These are phyloP conservation scores for Synergus japonicus DNA, from an alignment of 2,888 invertebrate species.

Conservation along the genomic window DNA sequence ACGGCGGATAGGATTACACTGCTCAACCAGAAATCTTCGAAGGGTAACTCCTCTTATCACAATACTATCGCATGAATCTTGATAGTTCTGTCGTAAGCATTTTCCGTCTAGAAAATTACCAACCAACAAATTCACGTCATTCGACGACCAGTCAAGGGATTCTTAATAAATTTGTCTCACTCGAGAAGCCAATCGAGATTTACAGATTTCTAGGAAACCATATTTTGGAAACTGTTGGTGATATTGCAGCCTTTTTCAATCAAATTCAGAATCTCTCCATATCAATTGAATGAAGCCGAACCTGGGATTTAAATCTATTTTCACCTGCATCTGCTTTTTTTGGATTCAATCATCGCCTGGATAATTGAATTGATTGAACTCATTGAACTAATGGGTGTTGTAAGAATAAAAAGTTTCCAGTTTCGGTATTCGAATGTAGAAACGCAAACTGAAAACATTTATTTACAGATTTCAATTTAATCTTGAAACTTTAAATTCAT, in stretches of 20 bases:
- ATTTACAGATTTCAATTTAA: too few species aligned
- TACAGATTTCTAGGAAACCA: background rate
- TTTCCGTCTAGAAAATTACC: background rate
- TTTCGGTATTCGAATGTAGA: too few species aligned
- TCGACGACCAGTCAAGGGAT: slow-evolving; percentile 17
- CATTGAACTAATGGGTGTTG: too few species aligned
- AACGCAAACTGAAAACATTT: too few species aligned
- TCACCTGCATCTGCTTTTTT: too few species aligned
- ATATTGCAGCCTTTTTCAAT: background rate
- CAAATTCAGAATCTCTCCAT: background rate
- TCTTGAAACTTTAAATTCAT: too few species aligned
- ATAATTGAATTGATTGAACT: too few species aligned
- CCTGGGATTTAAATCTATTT: too few species aligned
- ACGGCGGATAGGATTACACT: slow-evolving; percentile 11
- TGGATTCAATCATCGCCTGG: too few species aligned
- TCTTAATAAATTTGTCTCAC: slow-evolving; percentile 10
- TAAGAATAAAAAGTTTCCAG: too few species aligned
- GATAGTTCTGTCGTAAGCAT: slow-evolving; percentile 29
- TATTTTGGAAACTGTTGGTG: background rate
- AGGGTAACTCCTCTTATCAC: slow-evolving; percentile 1
- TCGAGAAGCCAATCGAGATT: background rate
- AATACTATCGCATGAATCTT: slow-evolving; percentile 17
- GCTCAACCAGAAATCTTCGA: background rate
- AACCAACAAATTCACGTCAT: slow-evolving; percentile 22
- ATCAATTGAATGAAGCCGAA: too few species aligned